Evolutionary conservation across 2,888 invertebrate species (phyloP).

Genomic region (Anthrax anthrax): DNA sequence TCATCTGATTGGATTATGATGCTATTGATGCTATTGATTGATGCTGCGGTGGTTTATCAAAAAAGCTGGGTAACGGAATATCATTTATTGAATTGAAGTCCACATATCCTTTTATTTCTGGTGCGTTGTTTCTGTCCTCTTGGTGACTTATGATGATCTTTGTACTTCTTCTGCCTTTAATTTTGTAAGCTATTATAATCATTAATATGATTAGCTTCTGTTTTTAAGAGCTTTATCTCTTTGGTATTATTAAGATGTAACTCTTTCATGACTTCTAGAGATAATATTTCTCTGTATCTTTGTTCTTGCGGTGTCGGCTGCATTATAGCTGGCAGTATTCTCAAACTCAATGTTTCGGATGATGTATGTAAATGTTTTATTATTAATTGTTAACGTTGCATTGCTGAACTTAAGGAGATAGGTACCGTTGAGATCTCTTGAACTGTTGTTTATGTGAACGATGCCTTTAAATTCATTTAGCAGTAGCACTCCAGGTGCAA

Average conservation of each 20-base stretch:
- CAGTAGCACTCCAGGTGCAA: conserved; percentile 9
- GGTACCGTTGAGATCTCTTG: conserved; percentile 1
- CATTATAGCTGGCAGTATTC: conserved; percentile 10
- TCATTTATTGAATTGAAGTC: not conserved
- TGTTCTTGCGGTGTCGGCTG: conserved; percentile 6
- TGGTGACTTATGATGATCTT: not conserved
- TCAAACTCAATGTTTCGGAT: conserved; percentile 3
- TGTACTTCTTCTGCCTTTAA: not conserved
- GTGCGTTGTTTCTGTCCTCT: not conserved
- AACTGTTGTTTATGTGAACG: not conserved
- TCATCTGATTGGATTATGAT: not conserved
- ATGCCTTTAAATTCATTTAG: conserved; percentile 10
- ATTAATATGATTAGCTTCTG: not conserved
- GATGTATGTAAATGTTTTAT: conserved; percentile 5
- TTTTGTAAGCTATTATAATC: not conserved
- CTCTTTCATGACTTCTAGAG: conserved; percentile 9
- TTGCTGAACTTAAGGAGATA: conserved; percentile 5
- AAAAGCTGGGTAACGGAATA: not conserved
- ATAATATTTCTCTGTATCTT: conserved; percentile 9
- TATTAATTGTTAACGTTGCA: conserved; percentile 9
- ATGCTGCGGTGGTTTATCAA: not conserved
- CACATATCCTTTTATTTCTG: not conserved
- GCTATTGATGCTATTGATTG: not conserved
- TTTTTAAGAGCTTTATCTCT: conserved; percentile 1
- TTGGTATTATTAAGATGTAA: conserved; percentile 9